phyloP scores from a whole-genome alignment of 2,888 invertebrate species.

The Ornithoptera priamus region DNA sequence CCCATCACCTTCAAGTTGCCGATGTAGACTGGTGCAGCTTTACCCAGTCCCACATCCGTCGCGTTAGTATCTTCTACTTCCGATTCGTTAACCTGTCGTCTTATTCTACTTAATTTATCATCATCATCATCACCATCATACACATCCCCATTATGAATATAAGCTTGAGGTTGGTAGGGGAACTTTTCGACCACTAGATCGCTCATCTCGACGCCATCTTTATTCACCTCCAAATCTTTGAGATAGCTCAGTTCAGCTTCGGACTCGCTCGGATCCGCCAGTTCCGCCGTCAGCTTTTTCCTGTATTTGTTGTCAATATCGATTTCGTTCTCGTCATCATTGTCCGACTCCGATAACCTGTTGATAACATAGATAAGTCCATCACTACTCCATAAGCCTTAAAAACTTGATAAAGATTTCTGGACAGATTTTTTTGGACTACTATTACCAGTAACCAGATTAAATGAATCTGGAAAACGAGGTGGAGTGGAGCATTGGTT shows the following conservation, averaged over 20 bases:
- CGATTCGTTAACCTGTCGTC: slow-evolving; percentile 33
- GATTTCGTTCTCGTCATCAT: slow-evolving; percentile 32
- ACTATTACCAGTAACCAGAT: no score
- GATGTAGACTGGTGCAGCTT: slow-evolving; percentile 2
- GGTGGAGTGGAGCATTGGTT: no score
- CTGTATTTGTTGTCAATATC: slow-evolving; percentile 34
- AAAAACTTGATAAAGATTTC: no score
- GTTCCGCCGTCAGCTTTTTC: slow-evolving; percentile 30
- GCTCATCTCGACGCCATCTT: slow-evolving; percentile 33
- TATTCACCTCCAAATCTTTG: slow-evolving; percentile 45
- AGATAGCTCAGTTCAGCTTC: slow-evolving; percentile 36
- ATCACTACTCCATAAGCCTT: neutral
- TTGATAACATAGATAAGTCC: slow-evolving; percentile 12
- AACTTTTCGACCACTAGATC: slow-evolving; percentile 44
- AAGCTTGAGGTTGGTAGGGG: slow-evolving; percentile 28
- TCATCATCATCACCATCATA: neutral
- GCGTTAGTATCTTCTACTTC: neutral
- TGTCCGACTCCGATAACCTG: slow-evolving; percentile 38
- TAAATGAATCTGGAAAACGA: no score
- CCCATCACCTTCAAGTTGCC: slow-evolving; percentile 50
- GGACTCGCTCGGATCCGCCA: slow-evolving; percentile 34
- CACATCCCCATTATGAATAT: neutral
- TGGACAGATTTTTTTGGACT: no score
- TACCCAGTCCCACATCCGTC: slow-evolving; percentile 6
- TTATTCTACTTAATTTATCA: slow-evolving; percentile 28